These are phyloP conservation scores for Thunnus albacares DNA, from an alignment of 2,797 vertebrate genomes.

Conservation along the genomic window DNA sequence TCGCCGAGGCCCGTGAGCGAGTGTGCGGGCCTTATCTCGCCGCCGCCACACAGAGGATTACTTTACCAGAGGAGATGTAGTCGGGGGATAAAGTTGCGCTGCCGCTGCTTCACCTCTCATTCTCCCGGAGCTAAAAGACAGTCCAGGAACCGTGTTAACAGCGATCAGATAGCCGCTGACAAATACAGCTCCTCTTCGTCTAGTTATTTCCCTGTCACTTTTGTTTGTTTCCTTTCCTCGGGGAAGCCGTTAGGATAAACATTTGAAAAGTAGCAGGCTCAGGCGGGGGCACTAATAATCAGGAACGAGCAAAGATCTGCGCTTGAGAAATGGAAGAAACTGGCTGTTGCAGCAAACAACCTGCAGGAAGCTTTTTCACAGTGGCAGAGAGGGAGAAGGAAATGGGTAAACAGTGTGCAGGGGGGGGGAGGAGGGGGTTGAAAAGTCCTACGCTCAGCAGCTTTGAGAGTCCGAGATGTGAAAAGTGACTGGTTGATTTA, in stretches of 20 bases:
- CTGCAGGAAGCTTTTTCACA: constrained; percentile 74
- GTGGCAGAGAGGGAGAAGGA: constrained; percentile 49
- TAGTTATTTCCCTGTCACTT: constrained; percentile 66
- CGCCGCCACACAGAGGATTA: constrained; percentile 77
- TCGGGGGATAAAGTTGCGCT: constrained; percentile 71
- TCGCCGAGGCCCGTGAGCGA: constrained; percentile 50
- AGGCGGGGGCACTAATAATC: constrained; percentile 51
- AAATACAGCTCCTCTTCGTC: constrained; percentile 66
- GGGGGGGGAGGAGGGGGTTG: constrained; percentile 64
- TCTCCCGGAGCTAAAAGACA: constrained; percentile 60
- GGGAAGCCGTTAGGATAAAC: constrained; percentile 53
- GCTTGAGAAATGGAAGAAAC: constrained; percentile 57
- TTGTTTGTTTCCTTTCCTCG: constrained; percentile 1
- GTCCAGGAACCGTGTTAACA: constrained; percentile 76
- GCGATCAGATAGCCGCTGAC: constrained; percentile 80
- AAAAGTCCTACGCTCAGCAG: constrained; percentile 94
- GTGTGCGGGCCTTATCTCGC: constrained; percentile 77
- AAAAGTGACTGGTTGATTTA: constrained; percentile 98
- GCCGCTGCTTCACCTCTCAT: constrained; percentile 79
- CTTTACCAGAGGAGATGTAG: constrained; percentile 79
- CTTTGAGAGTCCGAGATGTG: constrained; percentile 92
- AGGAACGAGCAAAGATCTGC: constrained; percentile 46
- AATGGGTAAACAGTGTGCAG: constrained; percentile 67
- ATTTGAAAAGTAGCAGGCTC: constrained; percentile 50
- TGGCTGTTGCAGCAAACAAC: constrained; percentile 60